These are phyloP conservation scores for Caenorhabditis angaria DNA, from an alignment of 2,888 invertebrate species.

Conservation along the genomic window DNA sequence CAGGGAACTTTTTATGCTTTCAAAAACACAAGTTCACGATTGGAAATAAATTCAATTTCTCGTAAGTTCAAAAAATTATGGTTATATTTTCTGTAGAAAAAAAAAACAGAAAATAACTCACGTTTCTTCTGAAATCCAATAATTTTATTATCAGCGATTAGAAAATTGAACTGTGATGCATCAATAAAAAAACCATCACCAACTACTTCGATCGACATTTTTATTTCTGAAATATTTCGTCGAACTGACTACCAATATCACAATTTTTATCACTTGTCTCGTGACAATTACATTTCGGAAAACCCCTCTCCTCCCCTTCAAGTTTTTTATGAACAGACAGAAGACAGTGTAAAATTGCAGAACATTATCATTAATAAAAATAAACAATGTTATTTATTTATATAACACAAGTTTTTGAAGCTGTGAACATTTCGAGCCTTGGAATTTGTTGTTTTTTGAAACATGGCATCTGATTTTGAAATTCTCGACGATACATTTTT, in stretches of 20 bases:
- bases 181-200: conserved; percentile 1
- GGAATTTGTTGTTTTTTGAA: too few species aligned
- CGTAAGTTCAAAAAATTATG: not conserved
- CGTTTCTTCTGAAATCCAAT: conserved; percentile 1
- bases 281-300: not conserved
- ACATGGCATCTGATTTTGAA: not conserved
- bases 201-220: not conserved
- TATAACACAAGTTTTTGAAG: not conserved
- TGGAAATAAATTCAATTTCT: not conserved
- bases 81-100: not conserved
- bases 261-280: not conserved
- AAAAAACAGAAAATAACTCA: not conserved
- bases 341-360: not conserved
- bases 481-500: not conserved
- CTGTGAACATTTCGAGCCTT: too few species aligned
- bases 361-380: not conserved
- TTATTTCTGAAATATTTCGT: too few species aligned
- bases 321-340: not conserved
- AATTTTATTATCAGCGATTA: not conserved
- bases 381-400: not conserved
- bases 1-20: too few species aligned
- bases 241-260: not conserved
- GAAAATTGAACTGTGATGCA: not conserved
- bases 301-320: not conserved
- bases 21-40: too few species aligned